phyloP scores from a whole-genome alignment of 1,140 invertebrate species.

The Druon quercuslanigerum region DNA sequence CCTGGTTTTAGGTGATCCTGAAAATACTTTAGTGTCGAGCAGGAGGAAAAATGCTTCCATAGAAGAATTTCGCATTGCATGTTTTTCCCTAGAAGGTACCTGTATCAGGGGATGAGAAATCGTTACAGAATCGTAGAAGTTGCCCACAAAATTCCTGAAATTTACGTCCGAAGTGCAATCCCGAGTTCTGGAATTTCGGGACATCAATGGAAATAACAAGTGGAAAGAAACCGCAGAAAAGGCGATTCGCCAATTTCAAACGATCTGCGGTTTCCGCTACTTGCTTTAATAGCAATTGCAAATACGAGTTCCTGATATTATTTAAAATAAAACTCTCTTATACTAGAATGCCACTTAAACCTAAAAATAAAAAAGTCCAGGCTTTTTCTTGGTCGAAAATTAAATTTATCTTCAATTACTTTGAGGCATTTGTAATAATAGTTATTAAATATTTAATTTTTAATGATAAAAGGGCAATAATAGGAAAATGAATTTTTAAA shows the following conservation, averaged over 20 bases:
- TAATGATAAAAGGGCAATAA: no score
- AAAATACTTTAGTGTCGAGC: neutral
- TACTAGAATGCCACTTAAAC: no score
- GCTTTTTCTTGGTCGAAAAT: no score
- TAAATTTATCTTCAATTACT: no score
- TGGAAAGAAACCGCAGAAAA: slow-evolving; percentile 3
- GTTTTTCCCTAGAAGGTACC: neutral
- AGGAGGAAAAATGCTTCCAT: neutral
- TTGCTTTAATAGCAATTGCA: neutral
- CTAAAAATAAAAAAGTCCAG: no score
- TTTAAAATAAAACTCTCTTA: no score
- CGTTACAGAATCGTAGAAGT: slow-evolving; percentile 14
- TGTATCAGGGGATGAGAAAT: neutral
- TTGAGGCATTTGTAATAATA: no score
- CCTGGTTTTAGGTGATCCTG: neutral
- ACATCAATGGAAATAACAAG: slow-evolving; percentile 8
- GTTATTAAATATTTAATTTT: no score
- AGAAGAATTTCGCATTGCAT: neutral
- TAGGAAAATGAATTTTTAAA: no score
- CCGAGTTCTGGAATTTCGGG: slow-evolving; percentile 27
- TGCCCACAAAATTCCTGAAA: slow-evolving; percentile 21
- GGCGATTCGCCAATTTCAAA: slow-evolving; percentile 1
- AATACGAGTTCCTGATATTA: neutral
- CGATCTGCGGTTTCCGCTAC: neutral
- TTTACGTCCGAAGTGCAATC: neutral